These are phyloP conservation scores for Tricholaema leucomelas DNA, from an alignment of 2,113 vertebrate species.

Conservation along the genomic window DNA sequence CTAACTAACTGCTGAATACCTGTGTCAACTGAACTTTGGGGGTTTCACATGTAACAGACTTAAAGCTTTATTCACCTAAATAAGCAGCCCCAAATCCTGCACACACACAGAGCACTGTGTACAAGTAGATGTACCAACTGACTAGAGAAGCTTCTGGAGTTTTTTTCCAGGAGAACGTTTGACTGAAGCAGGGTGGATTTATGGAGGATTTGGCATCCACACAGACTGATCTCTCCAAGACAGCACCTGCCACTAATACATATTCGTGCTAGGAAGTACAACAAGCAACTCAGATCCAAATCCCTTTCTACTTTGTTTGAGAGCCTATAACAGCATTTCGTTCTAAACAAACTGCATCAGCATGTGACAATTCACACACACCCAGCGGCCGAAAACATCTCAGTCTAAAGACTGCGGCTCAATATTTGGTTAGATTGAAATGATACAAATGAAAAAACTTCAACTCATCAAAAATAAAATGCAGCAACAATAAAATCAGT, in stretches of 20 bases:
- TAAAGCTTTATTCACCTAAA: not conserved
- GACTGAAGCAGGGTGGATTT: not conserved
- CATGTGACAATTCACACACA: not conserved
- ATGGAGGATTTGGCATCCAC: not conserved
- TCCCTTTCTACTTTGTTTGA: not conserved
- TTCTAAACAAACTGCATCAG: not conserved
- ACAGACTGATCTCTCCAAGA: not conserved
- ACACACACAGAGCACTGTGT: not conserved
- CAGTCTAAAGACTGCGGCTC: not conserved
- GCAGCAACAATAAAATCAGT: not conserved
- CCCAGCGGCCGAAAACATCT: not conserved
- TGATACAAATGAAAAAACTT: rapidly evolving
- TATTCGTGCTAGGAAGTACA: not conserved
- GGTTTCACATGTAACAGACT: not conserved
- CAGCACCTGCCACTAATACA: not conserved
- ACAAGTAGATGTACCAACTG: not conserved
- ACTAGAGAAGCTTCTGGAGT: not conserved
- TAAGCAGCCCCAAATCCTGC: not conserved
- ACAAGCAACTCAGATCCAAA: not conserved
- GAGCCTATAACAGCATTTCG: not conserved
- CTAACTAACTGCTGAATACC: not conserved
- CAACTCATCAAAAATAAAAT: not conserved
- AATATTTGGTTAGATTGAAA: not conserved
- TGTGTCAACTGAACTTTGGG: not conserved
- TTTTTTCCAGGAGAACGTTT: not conserved